Evolutionary conservation across 1,140 invertebrate species (phyloP), one percentile per base, ranked within the genome.

Genomic region (Chelonus insularis): DNA sequence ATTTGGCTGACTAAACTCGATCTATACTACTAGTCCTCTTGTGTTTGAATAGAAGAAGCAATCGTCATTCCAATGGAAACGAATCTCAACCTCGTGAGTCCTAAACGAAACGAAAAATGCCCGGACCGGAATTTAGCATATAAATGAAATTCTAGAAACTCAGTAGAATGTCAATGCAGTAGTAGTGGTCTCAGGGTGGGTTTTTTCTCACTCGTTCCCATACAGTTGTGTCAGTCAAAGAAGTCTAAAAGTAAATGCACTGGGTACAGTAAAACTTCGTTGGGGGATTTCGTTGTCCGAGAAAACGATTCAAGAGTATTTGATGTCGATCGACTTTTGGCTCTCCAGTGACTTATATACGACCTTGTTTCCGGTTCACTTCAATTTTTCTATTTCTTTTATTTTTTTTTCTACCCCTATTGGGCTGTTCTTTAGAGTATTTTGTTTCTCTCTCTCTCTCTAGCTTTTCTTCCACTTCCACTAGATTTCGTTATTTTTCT

Each of bases 21-120:
- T n/a, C n/a, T n/a, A n/a, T n/a, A n/a, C n/a, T n/a, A n/a, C n/a
- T n/a, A n/a, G n/a, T n/a, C n/a, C n/a, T n/a, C n/a, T n/a, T n/a
- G n/a, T n/a, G n/a, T n/a, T n/a, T n/a, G n/a, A n/a, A n/a, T n/a
- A n/a, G 25, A 29, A 29, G 25, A 29, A 29, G 25, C 7, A 29
- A 29, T 23, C 11, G 47, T 9, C 16, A 9, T 4, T 50, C 21
- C 41, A 25, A 25, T 18, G 36, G 59, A 41, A 50, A 55, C 50
- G 57, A 64, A 64, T 64, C 62, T 64, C 57, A 45, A 57, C 52
- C n/a, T 50, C 37, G 62, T 50, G 57, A 64, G 62, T 64, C 57
- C 62, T 64, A 64, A 50, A 63, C 60, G 60, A 62, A 66, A 66
- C 52, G 57, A 64, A 64, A 64, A 64, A 64, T 64, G 51, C 57